Conservation (phyloP, 2,888 invertebrate species). For the Netelia virgata region DNA sequence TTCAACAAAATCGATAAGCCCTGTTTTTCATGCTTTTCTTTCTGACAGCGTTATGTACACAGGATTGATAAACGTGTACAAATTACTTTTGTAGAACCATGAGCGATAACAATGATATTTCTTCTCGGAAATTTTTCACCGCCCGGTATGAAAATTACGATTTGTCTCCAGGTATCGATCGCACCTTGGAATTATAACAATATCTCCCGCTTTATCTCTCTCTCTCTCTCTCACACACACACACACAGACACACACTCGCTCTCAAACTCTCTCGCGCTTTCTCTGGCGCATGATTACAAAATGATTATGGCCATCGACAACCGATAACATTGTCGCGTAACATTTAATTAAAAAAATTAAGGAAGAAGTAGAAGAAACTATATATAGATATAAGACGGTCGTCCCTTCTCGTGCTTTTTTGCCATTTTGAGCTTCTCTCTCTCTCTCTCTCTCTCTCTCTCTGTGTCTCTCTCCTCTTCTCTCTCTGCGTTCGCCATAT, state of each 20-base stretch:
- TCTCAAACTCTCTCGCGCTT: not conserved
- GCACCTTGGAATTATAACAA: constrained; percentile 31
- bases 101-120: constrained; percentile 50
- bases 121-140: not conserved
- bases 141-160: constrained; percentile 11
- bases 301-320: constrained; percentile 29
- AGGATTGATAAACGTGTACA: constrained; percentile 59
- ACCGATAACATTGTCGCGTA: constrained; percentile 43
- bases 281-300: constrained; percentile 58
- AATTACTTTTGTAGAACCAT: constrained; percentile 33
- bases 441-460: not conserved
- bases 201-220: constrained; percentile 1
- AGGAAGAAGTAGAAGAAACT: constrained; percentile 41
- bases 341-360: constrained; percentile 41
- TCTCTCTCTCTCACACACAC: not conserved
- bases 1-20: not conserved
- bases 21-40: not conserved
- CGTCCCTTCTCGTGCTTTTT: not conserved
- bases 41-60: constrained; percentile 66
- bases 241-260: not conserved
- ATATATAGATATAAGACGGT: not conserved
- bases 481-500: not conserved
- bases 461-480: not conserved
- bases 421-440: not conserved
- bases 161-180: constrained; percentile 6